Evolutionary conservation across 2,797 vertebrate genomes (phyloP).

Genomic region (Acanthurus lineatus): DNA sequence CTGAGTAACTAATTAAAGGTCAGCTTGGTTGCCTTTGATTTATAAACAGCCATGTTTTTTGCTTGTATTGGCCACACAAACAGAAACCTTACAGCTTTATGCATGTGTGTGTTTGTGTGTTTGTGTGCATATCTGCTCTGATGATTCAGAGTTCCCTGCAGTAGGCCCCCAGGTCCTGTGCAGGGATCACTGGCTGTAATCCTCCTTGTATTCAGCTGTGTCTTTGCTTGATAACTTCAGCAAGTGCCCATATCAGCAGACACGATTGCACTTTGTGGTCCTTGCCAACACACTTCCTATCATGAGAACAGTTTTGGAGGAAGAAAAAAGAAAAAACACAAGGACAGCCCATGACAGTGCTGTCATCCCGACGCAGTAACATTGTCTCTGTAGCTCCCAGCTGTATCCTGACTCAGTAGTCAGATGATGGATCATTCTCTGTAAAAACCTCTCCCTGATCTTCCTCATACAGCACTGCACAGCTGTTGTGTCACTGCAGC

Average conservation of each 20-base stretch:
- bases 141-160: slow-evolving; percentile 25
- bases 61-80: slow-evolving; percentile 2
- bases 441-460: slow-evolving; percentile 46
- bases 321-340: slow-evolving; percentile 19
- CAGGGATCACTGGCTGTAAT: slow-evolving; percentile 61
- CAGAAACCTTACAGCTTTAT: not conserved
- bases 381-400: slow-evolving; percentile 48
- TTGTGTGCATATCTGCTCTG: slow-evolving; percentile 6
- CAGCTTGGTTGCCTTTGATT: slow-evolving; percentile 24
- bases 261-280: slow-evolving; percentile 42
- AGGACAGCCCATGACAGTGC: slow-evolving; percentile 40
- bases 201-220: slow-evolving; percentile 52
- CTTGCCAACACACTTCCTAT: slow-evolving; percentile 32
- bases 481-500: slow-evolving; percentile 54
- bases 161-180: slow-evolving; percentile 44
- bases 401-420: slow-evolving; percentile 62
- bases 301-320: slow-evolving; percentile 23
- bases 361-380: slow-evolving; percentile 45
- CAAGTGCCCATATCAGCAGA: slow-evolving; percentile 60
- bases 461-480: slow-evolving; percentile 46
- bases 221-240: slow-evolving; percentile 57
- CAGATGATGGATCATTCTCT: slow-evolving; percentile 59
- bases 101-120: slow-evolving; percentile 16
- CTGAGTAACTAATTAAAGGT: slow-evolving; percentile 36
- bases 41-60: slow-evolving; percentile 24